These are phyloP conservation scores for Drosophila nr. medialis DNA, from an alignment of 2,888 invertebrate genomes.

Conservation along the genomic window DNA sequence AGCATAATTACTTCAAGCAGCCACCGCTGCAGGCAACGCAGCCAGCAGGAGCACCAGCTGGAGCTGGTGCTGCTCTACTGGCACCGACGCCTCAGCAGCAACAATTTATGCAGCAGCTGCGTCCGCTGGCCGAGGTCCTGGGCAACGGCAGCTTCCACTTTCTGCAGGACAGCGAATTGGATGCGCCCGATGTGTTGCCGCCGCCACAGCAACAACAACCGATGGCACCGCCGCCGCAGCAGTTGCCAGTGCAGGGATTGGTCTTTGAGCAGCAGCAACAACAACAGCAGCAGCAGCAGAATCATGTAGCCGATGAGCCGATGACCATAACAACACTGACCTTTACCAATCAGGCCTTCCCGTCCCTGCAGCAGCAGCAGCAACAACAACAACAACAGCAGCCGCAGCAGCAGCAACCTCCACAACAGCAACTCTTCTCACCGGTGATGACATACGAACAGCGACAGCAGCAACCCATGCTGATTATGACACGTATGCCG, in stretches of 20 bases:
- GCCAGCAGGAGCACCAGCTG: slow-evolving; percentile 21
- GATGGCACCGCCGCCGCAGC: slow-evolving; percentile 59
- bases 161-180: slow-evolving; percentile 95
- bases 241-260: slow-evolving; percentile 65
- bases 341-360: slow-evolving; percentile 93
- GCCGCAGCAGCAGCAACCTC: slow-evolving; percentile 38
- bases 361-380: slow-evolving; percentile 82
- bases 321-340: slow-evolving; percentile 91
- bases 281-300: slow-evolving; percentile 46
- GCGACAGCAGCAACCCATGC: slow-evolving; percentile 67
- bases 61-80: slow-evolving; percentile 40
- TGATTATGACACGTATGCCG: slow-evolving; percentile 77
- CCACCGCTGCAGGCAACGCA: slow-evolving; percentile 54
- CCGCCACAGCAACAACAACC: slow-evolving; percentile 64
- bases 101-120: slow-evolving; percentile 86
- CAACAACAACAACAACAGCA: slow-evolving; percentile 38
- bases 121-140: slow-evolving; percentile 91
- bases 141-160: slow-evolving; percentile 92
- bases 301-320: slow-evolving; percentile 76
- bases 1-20: slow-evolving; percentile 87
- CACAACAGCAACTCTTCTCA: slow-evolving; percentile 69
- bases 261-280: slow-evolving; percentile 64
- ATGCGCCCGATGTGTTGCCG: slow-evolving; percentile 87
- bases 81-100: slow-evolving; percentile 87
- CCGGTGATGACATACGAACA: slow-evolving; percentile 69